phyloP scores from a whole-genome alignment of 1,140 invertebrate genomes.

The Drosophila melanica region DNA sequence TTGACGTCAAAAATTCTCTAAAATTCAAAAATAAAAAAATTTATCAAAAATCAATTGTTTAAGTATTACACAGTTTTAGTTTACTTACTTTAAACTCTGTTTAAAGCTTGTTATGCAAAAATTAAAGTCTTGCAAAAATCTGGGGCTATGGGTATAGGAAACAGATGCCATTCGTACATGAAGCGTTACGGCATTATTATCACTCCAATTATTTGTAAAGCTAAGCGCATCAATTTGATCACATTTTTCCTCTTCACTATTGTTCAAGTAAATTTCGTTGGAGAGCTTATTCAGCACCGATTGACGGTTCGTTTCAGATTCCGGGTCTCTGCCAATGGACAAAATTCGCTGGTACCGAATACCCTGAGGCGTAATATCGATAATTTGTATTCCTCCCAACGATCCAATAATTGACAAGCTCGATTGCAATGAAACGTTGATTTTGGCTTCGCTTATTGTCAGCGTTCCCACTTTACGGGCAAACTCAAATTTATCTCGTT shows the following conservation, averaged over 20 bases:
- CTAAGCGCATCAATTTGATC: constrained; percentile 86
- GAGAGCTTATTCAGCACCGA: constrained; percentile 77
- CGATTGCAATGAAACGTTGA: constrained; percentile 93
- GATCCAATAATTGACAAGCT: constrained; percentile 90
- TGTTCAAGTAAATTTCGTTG: constrained; percentile 85
- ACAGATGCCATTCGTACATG: constrained; percentile 94
- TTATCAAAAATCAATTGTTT: too few relatives aligned
- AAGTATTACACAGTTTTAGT: neutral
- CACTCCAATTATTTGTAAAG: constrained; percentile 86
- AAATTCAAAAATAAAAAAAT: constrained; percentile 70
- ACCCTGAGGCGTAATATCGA: constrained; percentile 94
- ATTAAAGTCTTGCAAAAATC: constrained; percentile 93
- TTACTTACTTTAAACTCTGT: constrained; percentile 85
- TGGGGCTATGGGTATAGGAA: constrained; percentile 95
- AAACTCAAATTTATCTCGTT: constrained; percentile 88
- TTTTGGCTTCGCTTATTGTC: constrained; percentile 94
- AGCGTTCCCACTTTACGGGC: constrained; percentile 97
- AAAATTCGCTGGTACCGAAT: constrained; percentile 93
- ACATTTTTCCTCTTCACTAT: constrained; percentile 50
- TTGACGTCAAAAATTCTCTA: constrained; percentile 91
- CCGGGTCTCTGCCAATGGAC: constrained; percentile 92
- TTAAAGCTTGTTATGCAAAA: constrained; percentile 91
- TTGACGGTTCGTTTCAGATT: constrained; percentile 60
- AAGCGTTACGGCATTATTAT: constrained; percentile 85
- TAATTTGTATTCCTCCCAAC: constrained; percentile 94